A percentile compares a stretch with the other conserved stretches of the same genome.
These are phyloP conservation scores for Columbina picui DNA, from an alignment of 2,113 vertebrate genomes.

Conservation along the genomic window DNA sequence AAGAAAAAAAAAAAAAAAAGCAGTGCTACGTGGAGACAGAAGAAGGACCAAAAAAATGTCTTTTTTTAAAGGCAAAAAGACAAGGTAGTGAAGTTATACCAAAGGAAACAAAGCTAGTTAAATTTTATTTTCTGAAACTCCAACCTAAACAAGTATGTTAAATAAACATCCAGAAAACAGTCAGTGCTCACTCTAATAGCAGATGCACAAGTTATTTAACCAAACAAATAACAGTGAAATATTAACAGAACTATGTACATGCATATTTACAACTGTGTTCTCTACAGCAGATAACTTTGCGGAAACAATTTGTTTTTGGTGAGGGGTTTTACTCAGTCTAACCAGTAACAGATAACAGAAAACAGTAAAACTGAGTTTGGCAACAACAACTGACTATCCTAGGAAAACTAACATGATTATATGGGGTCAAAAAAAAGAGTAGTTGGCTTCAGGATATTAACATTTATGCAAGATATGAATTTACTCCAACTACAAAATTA, in stretches of 20 bases:
- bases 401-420: constrained; percentile 57
- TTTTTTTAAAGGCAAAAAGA: neutral
- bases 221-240: constrained; percentile 72
- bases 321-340: constrained; percentile 59
- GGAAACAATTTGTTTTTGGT: constrained; percentile 41
- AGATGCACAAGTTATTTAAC: constrained; percentile 70
- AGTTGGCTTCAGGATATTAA: constrained; percentile 38
- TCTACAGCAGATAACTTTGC: constrained; percentile 53
- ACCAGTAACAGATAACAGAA: constrained; percentile 33
- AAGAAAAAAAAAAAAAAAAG: neutral
- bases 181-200: constrained; percentile 68
- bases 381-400: constrained; percentile 35
- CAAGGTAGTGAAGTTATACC: constrained; percentile 18
- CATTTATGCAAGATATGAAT: constrained; percentile 58
- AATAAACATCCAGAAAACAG: constrained; percentile 72
- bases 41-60: neutral
- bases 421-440: constrained; percentile 22
- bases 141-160: constrained; percentile 69
- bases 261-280: constrained; percentile 76
- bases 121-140: constrained; percentile 78
- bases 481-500: constrained; percentile 62
- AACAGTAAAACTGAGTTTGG: constrained; percentile 51
- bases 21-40: neutral
- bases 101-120: constrained; percentile 72
- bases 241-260: constrained; percentile 83